Evolutionary conservation across 2,797 vertebrate species (phyloP).

Genomic region (Sarcoramphus papa): DNA sequence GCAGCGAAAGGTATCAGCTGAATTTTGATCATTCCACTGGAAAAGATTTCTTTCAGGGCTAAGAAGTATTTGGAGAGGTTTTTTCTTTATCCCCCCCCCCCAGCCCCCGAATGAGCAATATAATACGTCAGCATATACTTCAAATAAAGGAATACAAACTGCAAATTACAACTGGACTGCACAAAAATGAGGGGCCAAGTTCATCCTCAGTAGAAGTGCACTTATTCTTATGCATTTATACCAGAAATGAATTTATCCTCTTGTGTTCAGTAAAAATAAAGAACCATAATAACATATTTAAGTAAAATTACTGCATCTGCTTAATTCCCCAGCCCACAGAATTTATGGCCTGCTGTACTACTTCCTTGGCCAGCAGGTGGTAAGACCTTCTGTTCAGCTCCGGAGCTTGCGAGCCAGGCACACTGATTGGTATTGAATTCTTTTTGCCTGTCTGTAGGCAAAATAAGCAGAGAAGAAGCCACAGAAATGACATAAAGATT

Average conservation of each 20-base stretch:
- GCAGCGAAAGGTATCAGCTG: constrained; percentile 57
- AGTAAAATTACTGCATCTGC: constrained; percentile 48
- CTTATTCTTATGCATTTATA: neutral
- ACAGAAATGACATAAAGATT: neutral
- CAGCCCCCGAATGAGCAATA: neutral
- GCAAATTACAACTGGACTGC: neutral
- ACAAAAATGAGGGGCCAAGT: neutral
- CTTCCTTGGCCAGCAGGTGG: constrained; percentile 55
- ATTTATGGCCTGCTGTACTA: neutral
- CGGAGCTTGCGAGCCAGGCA: neutral
- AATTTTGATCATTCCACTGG: constrained; percentile 55
- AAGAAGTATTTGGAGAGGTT: neutral
- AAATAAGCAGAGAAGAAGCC: neutral
- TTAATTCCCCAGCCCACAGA: constrained; percentile 12
- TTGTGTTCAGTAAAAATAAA: neutral
- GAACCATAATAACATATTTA: constrained; percentile 3
- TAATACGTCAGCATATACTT: neutral
- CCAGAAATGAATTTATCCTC: neutral
- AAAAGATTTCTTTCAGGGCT: constrained; percentile 32
- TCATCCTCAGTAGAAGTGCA: neutral
- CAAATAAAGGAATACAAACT: neutral
- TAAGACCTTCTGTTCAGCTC: constrained; percentile 50
- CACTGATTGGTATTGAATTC: neutral
- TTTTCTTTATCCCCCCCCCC: neutral
- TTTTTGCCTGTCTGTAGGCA: neutral